Percentiles rank a stretch among this genome's conserved stretches.
These are phyloP conservation scores for Cheilosia soror DNA, from an alignment of 2,888 invertebrate genomes.

Conservation along the genomic window DNA sequence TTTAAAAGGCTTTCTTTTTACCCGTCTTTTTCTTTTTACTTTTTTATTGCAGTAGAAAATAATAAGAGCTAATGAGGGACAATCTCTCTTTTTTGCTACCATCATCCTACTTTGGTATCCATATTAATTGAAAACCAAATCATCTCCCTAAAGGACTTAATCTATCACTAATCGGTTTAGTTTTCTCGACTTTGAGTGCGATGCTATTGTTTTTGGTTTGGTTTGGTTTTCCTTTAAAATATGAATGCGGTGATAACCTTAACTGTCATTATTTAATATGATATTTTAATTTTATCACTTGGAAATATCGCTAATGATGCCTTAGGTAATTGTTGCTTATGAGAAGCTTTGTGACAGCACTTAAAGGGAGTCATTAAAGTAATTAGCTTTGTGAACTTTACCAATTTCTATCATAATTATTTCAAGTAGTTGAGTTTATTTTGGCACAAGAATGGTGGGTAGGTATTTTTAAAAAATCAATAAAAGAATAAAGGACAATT, in stretches of 20 bases:
- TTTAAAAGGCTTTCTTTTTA: slow-evolving; percentile 16
- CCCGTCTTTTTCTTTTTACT: not conserved
- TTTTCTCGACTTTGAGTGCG: slow-evolving; percentile 49
- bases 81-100: not conserved
- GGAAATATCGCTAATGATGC: slow-evolving; percentile 3
- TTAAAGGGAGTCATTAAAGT: slow-evolving; percentile 29
- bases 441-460: not conserved
- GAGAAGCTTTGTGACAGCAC: slow-evolving; percentile 6
- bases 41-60: slow-evolving; percentile 24
- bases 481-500: not conserved
- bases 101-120: slow-evolving; percentile 25
- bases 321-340: slow-evolving; percentile 9
- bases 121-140: slow-evolving; percentile 71
- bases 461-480: slow-evolving; percentile 3
- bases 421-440: not conserved
- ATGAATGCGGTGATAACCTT: slow-evolving; percentile 48
- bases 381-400: slow-evolving; percentile 25
- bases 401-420: slow-evolving; percentile 11
- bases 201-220: slow-evolving; percentile 17
- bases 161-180: slow-evolving; percentile 67
- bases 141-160: slow-evolving; percentile 55
- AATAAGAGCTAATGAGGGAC: slow-evolving; percentile 39
- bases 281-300: not conserved
- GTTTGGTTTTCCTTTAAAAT: slow-evolving; percentile 29
- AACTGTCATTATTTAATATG: slow-evolving; percentile 16